Conservation (phyloP, 2,113 vertebrate genomes). For the Nannospalax galili region DNA sequence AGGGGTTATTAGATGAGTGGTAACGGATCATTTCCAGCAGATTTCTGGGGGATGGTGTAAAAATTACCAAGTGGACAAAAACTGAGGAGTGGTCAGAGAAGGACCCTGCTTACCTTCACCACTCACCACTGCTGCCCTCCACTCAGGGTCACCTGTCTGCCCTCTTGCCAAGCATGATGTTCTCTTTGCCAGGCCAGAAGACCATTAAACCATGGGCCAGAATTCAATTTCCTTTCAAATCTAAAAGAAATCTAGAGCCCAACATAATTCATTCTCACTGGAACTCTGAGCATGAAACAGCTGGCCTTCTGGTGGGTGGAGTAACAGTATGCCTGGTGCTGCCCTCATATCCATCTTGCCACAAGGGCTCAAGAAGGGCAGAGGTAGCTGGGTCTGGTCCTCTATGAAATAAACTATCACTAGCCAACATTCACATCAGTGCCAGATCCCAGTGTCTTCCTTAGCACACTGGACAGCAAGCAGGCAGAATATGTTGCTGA, state of each 20-base stretch:
- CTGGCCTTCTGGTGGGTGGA: background rate
- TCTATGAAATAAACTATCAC: no score
- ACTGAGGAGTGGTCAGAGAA: background rate
- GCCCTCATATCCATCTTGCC: background rate
- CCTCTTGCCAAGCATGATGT: background rate
- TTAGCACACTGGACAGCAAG: background rate
- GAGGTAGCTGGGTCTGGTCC: background rate
- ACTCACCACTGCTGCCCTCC: no score
- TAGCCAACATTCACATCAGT: background rate
- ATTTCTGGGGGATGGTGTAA: background rate
- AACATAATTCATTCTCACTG: background rate
- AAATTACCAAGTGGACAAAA: background rate
- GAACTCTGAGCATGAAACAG: background rate
- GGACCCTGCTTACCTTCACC: background rate
- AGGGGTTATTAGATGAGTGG: background rate
- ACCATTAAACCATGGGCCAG: background rate
- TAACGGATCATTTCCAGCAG: constrained; percentile 42
- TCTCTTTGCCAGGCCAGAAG: background rate
- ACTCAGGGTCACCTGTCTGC: background rate
- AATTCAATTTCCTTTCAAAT: constrained; percentile 21
- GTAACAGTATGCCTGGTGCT: background rate
- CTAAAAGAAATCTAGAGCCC: background rate
- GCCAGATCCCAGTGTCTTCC: background rate
- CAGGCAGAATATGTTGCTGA: background rate
- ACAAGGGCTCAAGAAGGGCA: background rate